phyloP scores from a whole-genome alignment of 2,113 vertebrate genomes.

The Rafetus swinhoei region DNA sequence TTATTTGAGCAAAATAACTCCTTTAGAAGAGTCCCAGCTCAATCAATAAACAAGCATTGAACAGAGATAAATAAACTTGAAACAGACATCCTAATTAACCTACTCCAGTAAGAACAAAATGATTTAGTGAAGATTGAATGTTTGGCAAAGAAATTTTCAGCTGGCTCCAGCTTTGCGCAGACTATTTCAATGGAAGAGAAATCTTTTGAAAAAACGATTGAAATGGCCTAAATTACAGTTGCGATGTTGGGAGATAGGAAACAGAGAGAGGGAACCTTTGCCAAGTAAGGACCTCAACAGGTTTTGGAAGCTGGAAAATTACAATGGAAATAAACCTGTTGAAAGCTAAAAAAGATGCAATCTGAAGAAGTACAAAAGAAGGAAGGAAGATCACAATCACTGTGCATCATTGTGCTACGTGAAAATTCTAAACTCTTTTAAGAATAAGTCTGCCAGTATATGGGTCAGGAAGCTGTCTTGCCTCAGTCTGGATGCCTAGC shows the following conservation, averaged over 20 bases:
- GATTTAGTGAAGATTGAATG: conserved; percentile 53
- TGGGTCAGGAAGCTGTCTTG: conserved; percentile 82
- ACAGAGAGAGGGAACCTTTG: conserved; percentile 44
- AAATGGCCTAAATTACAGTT: conserved; percentile 19
- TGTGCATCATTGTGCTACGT: conserved; percentile 51
- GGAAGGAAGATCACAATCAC: conserved; percentile 85
- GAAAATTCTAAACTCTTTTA: conserved; percentile 80
- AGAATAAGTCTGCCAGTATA: conserved; percentile 81
- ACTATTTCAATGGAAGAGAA: conserved; percentile 61
- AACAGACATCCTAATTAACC: conserved; percentile 67
- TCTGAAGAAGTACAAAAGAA: conserved; percentile 80
- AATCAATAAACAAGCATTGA: conserved; percentile 78
- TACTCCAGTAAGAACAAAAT: conserved; percentile 45
- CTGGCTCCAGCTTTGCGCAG: conserved; percentile 47
- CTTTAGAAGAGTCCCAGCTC: conserved; percentile 72
- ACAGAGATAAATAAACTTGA: conserved; percentile 73
- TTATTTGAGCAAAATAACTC: conserved; percentile 81
- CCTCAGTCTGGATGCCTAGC: conserved; percentile 72
- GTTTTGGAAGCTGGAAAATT: conserved; percentile 60
- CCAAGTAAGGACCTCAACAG: conserved; percentile 60
- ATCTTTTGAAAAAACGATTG: conserved; percentile 59
- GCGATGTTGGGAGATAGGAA: conserved; percentile 54
- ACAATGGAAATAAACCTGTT: conserved; percentile 83
- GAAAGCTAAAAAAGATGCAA: conserved; percentile 79
- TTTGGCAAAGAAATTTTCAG: conserved; percentile 66